Conservation (phyloP, 2,797 vertebrate species). For the Spondyliosoma cantharus region DNA sequence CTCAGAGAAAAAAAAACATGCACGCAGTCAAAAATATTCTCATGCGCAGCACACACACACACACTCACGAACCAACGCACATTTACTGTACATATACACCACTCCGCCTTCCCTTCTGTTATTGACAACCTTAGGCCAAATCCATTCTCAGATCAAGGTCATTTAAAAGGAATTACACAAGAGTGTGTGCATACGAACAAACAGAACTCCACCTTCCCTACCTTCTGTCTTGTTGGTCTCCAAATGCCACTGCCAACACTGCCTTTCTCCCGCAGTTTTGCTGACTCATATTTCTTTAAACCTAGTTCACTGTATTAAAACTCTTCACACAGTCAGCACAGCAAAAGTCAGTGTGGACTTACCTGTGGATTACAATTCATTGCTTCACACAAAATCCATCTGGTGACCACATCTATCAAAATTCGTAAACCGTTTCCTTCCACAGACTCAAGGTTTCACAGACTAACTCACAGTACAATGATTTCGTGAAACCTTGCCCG, state of each 20-base stretch:
- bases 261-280: not conserved
- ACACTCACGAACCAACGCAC: not conserved
- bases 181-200: slow-evolving; percentile 55
- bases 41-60: not conserved
- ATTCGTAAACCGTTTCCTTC: not conserved
- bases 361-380: too few relatives aligned
- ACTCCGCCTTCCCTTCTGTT: slow-evolving; percentile 54
- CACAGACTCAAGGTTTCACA: not conserved
- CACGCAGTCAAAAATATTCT: slow-evolving; percentile 43
- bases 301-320: not conserved
- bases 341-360: not conserved
- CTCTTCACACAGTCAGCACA: not conserved
- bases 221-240: slow-evolving; percentile 34
- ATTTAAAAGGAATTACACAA: slow-evolving; percentile 33
- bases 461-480: too few relatives aligned
- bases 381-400: too few relatives aligned
- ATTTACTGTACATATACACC: slow-evolving; percentile 32
- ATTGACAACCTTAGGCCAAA: slow-evolving; percentile 22
- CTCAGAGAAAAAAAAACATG: slow-evolving; percentile 27
- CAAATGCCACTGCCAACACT: not conserved
- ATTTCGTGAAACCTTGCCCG: too few relatives aligned
- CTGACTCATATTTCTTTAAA: not conserved
- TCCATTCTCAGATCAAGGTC: slow-evolving; percentile 64
- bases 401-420: too few relatives aligned
- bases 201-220: slow-evolving; percentile 38